A percentile compares a stretch with the other conserved stretches of the same genome.
These are phyloP conservation scores for Phorcus lineatus DNA, from an alignment of 2,888 invertebrate species.

Conservation along the genomic window DNA sequence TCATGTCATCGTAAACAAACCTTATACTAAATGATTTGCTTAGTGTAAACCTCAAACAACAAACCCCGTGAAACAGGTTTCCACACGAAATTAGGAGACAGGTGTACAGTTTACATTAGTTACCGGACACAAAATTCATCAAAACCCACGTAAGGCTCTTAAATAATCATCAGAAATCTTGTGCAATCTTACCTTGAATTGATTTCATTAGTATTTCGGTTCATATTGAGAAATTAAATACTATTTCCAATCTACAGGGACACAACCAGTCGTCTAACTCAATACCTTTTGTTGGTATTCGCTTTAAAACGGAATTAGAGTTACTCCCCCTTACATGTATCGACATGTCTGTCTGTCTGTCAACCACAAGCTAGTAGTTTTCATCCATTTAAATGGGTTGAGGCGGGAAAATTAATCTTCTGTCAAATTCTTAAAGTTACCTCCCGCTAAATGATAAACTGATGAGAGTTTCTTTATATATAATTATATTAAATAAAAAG, in stretches of 20 bases:
- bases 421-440: no score
- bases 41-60: neutral
- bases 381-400: no score
- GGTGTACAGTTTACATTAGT: neutral
- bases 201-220: neutral
- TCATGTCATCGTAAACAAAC: neutral
- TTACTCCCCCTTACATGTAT: neutral
- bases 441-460: no score
- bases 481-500: no score
- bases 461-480: no score
- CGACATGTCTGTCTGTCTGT: no score
- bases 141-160: neutral
- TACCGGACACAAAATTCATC: neutral
- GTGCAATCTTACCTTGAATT: neutral
- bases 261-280: neutral
- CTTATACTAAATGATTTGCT: neutral
- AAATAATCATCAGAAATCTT: neutral
- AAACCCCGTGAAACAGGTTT: neutral
- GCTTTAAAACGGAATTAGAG: neutral
- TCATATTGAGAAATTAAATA: neutral
- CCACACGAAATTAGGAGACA: neutral
- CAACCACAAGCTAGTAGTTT: no score
- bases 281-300: neutral
- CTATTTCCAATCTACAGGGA: neutral
- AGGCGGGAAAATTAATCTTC: no score